phyloP scores from a whole-genome alignment of 2,888 invertebrate genomes.

The Platypus cylindrus region DNA sequence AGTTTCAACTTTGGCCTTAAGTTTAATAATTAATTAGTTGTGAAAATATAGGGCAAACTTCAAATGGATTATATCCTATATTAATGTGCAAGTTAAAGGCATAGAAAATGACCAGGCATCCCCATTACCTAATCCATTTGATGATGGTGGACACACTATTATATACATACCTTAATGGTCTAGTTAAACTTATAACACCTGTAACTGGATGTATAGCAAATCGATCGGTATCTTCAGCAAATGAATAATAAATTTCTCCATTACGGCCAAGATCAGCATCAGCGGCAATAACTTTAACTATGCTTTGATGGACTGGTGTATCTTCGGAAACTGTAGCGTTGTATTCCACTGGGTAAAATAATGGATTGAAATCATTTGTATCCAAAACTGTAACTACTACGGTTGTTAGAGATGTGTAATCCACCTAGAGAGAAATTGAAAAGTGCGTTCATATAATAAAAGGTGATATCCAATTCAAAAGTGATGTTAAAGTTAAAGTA shows the following conservation, averaged over 20 bases:
- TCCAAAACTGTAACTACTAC: constrained; percentile 65
- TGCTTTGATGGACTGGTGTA: constrained; percentile 68
- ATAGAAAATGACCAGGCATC: too few relatives aligned
- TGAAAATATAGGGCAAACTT: too few relatives aligned
- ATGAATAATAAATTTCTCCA: constrained; percentile 93
- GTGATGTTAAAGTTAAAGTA: too few relatives aligned
- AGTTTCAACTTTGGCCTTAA: too few relatives aligned
- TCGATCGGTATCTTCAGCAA: constrained; percentile 65
- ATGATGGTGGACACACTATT: too few relatives aligned
- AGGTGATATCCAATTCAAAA: too few relatives aligned
- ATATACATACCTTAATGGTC: constrained; percentile 43
- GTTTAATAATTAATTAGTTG: too few relatives aligned
- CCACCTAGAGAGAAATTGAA: constrained; percentile 22
- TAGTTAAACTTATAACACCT: constrained; percentile 74
- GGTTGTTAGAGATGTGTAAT: constrained; percentile 59
- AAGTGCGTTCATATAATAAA: too few relatives aligned
- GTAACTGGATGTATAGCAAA: constrained; percentile 91
- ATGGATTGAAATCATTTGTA: constrained; percentile 83
- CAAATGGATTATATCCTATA: too few relatives aligned
- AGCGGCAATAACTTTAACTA: constrained; percentile 72
- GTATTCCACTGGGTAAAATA: constrained; percentile 85
- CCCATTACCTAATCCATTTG: too few relatives aligned
- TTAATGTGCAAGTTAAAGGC: too few relatives aligned
- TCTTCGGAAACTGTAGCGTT: constrained; percentile 80
- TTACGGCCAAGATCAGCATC: constrained; percentile 94